phyloP scores from a whole-genome alignment of 2,797 vertebrate genomes.

The Chaunax sp. region DNA sequence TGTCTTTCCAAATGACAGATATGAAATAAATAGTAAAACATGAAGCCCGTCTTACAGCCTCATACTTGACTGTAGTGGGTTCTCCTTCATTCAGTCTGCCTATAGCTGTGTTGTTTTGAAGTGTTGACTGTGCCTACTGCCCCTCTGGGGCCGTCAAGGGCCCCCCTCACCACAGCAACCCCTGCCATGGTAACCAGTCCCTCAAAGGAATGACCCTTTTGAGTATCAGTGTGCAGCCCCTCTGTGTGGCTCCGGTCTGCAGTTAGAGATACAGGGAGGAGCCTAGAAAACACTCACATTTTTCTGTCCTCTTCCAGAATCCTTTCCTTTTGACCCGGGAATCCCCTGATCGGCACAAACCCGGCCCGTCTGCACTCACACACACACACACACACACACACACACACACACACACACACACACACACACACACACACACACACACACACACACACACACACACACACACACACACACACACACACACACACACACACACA shows the following conservation, averaged over 20 bases:
- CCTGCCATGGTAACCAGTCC: constrained; percentile 78
- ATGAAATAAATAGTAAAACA: no score
- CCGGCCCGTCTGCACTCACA: no score
- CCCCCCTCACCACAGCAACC: constrained; percentile 77
- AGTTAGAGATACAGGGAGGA: constrained; percentile 33
- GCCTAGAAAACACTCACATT: constrained; percentile 15
- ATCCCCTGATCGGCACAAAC: no score
- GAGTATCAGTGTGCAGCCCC: constrained; percentile 47
- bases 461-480: no score
- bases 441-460: no score
- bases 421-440: no score
- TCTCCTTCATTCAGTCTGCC: constrained; percentile 31
- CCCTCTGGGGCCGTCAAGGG: constrained; percentile 63
- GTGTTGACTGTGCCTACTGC: constrained; percentile 49
- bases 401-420: no score
- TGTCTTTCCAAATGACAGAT: no score
- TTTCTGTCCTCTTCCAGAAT: neutral
- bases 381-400: no score
- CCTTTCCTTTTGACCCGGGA: constrained; percentile 4
- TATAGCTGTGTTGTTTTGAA: no score
- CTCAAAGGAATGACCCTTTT: constrained; percentile 75
- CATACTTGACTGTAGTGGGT: neutral
- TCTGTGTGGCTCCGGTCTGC: constrained; percentile 33
- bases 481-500: no score
- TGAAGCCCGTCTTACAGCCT: neutral